Evolutionary conservation across 2,113 vertebrate species (phyloP).

Genomic region (Numida meleagris): DNA sequence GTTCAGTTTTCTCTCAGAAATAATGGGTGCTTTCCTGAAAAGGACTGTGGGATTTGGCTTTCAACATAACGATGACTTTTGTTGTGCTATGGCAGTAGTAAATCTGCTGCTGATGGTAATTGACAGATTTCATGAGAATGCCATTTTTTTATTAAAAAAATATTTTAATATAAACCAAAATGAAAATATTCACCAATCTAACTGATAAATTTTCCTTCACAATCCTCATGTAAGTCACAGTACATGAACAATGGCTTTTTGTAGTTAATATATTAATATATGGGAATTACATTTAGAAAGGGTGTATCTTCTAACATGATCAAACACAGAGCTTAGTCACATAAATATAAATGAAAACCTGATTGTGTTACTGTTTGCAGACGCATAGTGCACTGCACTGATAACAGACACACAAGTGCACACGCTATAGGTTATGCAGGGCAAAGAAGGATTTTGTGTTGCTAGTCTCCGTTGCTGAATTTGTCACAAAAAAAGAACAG

Average conservation of each 20-base stretch:
- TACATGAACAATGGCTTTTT: slow-evolving; percentile 71
- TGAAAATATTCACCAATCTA: slow-evolving; percentile 61
- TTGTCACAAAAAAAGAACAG: neutral
- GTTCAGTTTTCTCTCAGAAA: neutral
- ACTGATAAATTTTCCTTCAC: slow-evolving; percentile 64
- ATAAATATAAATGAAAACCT: slow-evolving; percentile 78
- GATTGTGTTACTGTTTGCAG: slow-evolving; percentile 68
- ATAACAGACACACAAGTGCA: slow-evolving; percentile 42
- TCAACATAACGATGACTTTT: slow-evolving; percentile 51
- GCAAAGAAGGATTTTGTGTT: slow-evolving; percentile 64
- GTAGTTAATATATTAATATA: slow-evolving; percentile 72
- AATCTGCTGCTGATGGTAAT: slow-evolving; percentile 32
- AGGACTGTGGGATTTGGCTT: neutral
- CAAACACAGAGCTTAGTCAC: slow-evolving; percentile 69
- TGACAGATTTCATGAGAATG: slow-evolving; percentile 6
- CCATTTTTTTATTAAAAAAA: neutral
- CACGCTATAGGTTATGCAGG: slow-evolving; percentile 65
- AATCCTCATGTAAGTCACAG: slow-evolving; percentile 56
- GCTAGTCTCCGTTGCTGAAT: neutral
- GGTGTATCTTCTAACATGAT: slow-evolving; percentile 72
- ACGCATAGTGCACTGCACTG: neutral
- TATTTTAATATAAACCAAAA: slow-evolving; percentile 53
- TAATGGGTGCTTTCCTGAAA: neutral
- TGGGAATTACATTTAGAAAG: slow-evolving; percentile 72
- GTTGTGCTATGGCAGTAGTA: slow-evolving; percentile 32